Evolutionary conservation across 2,113 vertebrate species (phyloP).

Genomic region (Odocoileus virginianus): DNA sequence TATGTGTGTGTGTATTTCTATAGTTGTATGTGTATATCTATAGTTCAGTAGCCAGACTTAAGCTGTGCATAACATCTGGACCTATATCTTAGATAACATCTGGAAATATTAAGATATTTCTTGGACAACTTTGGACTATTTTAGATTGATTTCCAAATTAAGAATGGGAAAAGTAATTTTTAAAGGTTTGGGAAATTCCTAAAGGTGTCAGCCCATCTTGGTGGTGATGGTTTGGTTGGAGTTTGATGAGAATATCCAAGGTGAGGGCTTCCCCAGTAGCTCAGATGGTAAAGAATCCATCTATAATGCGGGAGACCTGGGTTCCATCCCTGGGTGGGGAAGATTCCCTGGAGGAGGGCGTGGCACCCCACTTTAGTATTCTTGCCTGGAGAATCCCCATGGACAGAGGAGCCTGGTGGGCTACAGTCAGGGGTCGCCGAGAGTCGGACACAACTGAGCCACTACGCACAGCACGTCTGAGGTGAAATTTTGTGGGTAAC

Average conservation of each 20-base stretch:
- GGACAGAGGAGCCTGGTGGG: background rate
- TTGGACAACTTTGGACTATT: background rate
- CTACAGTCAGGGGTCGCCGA: background rate
- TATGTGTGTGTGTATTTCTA: background rate
- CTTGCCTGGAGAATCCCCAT: background rate
- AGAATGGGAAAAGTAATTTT: background rate
- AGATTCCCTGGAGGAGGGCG: background rate
- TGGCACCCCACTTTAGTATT: background rate
- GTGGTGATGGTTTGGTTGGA: background rate
- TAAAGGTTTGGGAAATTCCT: background rate
- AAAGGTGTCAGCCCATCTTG: background rate
- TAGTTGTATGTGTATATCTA: background rate
- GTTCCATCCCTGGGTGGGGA: background rate
- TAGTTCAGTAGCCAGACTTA: background rate
- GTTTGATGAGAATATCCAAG: background rate
- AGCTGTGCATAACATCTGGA: background rate
- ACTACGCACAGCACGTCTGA: background rate
- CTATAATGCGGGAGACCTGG: background rate
- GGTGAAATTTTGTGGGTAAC: background rate
- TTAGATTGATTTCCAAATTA: background rate
- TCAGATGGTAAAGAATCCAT: background rate
- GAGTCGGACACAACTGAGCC: rapidly evolving
- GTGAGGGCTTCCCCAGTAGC: background rate
- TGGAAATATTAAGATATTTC: background rate
- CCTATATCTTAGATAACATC: background rate